phyloP scores from a whole-genome alignment of 2,888 invertebrate species.

The Melieria omissa region DNA sequence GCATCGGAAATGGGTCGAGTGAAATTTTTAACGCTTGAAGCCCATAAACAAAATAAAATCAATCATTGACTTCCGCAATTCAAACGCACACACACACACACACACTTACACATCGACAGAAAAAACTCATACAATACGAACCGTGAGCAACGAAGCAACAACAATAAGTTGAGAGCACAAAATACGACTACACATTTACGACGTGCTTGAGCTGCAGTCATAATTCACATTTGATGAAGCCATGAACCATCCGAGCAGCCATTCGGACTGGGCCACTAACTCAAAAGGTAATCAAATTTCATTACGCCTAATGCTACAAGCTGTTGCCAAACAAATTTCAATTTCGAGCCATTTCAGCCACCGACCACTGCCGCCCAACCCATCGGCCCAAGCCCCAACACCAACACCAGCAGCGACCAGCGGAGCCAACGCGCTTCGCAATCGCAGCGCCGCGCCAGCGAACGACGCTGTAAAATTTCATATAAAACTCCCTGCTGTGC shows the following conservation, averaged over 20 bases:
- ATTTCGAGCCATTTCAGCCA: background rate
- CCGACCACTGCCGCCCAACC: background rate
- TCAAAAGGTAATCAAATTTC: constrained; percentile 24
- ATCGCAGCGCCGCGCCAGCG: background rate
- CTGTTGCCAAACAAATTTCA: constrained; percentile 21
- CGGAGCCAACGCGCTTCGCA: background rate
- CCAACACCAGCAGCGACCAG: background rate
- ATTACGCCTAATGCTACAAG: constrained; percentile 2
- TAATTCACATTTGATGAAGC: constrained; percentile 6
- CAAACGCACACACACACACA: no score
- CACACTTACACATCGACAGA: no score
- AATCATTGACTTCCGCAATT: no score
- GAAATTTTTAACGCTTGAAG: no score
- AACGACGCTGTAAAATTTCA: background rate
- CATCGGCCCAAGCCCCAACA: background rate
- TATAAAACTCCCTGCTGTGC: background rate
- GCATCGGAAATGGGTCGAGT: no score
- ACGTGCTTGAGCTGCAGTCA: constrained; percentile 1
- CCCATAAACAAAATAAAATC: no score
- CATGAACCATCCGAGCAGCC: background rate
- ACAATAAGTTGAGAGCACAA: background rate
- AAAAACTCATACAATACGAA: no score
- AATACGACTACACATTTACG: background rate
- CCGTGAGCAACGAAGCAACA: background rate
- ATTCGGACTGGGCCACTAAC: background rate